Evolutionary conservation across 2,888 invertebrate genomes (phyloP), one percentile per base, ranked within the genome.

Genomic region (Scaptomyza reducta): DNA sequence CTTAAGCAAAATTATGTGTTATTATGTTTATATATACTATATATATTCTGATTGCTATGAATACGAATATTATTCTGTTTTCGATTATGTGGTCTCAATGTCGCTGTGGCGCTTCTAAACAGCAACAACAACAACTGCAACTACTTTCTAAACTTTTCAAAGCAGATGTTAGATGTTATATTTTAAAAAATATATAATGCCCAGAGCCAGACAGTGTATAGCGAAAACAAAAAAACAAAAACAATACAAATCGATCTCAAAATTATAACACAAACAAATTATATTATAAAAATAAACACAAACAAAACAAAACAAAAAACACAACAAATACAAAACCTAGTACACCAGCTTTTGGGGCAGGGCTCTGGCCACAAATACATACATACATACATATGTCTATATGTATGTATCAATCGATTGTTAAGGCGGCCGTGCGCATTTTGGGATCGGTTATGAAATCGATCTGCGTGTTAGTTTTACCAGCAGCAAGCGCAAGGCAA

Each of bases 211-310:
- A 50, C 45, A 46, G 56, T 68, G 58, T 56, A 53, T 55, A 44
- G 51, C 42, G 40, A 53, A 51, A 66, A 40, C 25, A 60, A 60
- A 62, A 71, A 31, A 31, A 31, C 55, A 56, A 45, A 45, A 62
- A 22, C 59, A 53, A 70, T 68, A 70, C 70, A 87, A 84, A 87
- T 82, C 88, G 84, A 84, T 87, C 88, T 87, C 84, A 84, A 84
- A 84, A 87, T 87, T 87, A 79, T 63, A 70, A 79, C 40, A 79
- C 79, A 69, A 73, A 71, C 47, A 55, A 70, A 76, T 74, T 74
- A 74, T 67, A 64, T 72, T 65, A 73, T 70, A 70, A 63, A 59
- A 27, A 22, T 22, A 22, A 22, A 22, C 22, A 22, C 1, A 38
- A 6, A 6, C n/a, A 41, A 38, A 31, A 25, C n/a, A 78, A 70